A percentile compares a stretch with the other conserved stretches of the same genome.
phyloP scores from a whole-genome alignment of 2,797 vertebrate species.

The Alosa sapidissima region DNA sequence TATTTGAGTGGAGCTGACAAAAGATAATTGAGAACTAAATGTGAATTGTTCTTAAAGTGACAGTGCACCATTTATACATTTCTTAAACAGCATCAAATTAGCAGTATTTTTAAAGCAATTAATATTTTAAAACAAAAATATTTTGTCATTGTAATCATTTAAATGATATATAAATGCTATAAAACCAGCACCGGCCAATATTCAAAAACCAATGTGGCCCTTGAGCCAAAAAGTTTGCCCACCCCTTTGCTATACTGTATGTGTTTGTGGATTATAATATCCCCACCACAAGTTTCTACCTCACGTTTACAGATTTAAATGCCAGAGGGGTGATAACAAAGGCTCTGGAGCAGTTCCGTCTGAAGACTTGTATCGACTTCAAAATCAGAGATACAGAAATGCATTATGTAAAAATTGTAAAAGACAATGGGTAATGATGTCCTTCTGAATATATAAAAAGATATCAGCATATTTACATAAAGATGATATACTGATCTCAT shows the following conservation, averaged over 20 bases:
- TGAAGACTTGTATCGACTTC: conserved; percentile 13
- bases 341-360: neutral
- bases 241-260: neutral
- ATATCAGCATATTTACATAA: neutral
- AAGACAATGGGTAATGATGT: neutral
- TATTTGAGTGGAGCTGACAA: too few relatives aligned
- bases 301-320: neutral
- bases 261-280: neutral
- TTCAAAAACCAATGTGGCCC: too few relatives aligned
- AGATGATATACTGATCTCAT: neutral
- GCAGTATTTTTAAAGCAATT: too few relatives aligned
- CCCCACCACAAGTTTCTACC: neutral
- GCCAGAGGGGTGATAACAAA: neutral
- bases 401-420: neutral
- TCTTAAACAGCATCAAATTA: too few relatives aligned
- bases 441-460: neutral
- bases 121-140: too few relatives aligned
- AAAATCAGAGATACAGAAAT: conserved; percentile 1
- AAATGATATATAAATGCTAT: too few relatives aligned
- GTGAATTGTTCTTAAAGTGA: too few relatives aligned
- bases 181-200: too few relatives aligned
- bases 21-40: too few relatives aligned
- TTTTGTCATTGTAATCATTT: too few relatives aligned
- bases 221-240: too few relatives aligned
- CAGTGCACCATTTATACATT: too few relatives aligned